Evolutionary conservation across 1,140 invertebrate species (phyloP), one percentile per base, ranked within the genome.

Genomic region (Neotoxoptera formosana): DNA sequence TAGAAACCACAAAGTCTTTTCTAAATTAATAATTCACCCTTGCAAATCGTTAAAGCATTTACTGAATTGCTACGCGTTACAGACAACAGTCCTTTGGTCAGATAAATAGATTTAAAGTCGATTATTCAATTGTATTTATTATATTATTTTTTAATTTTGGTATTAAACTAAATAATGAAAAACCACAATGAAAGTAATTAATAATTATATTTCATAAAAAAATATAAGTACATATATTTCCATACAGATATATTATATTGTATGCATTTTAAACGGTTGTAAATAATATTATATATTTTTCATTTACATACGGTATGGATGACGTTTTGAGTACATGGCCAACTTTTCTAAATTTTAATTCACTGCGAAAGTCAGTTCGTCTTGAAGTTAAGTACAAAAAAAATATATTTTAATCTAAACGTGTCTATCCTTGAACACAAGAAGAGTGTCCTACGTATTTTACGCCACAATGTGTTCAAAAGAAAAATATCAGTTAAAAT

Each of bases 371-470:
- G 30, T 67, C 0, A 67, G 4, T 67, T 4, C 4, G 14, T 67
- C 30, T 67, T 67, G 11, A 0, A 67, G 1, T n/a, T 67, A 67
- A 67, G 14, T n/a, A 67, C 30, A 14, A 67, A 11, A 67, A n/a
- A 11, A 11, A 11, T 67, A 30, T 30, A 67, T n/a, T n/a, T 67
- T 1, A 9, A 1, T 60, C 25, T 60, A 67, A 67, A 11, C 60
- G n/a, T 2, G 6, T 7, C 4, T n/a, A 2, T n/a, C n/a, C n/a
- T 11, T 17, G 6, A n/a, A n/a, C 3, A 30, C 0, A 4, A 67
- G 11, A n/a, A 67, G 11, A 67, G 3, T 14, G 60, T n/a, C 11
- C n/a, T n/a, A n/a, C n/a, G 9, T n/a, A 67, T 67, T 67, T 67
- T 67, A n/a, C 6, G 30, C n/a, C 4, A 67, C n/a, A 67, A n/a